Conservation (phyloP, 1,140 invertebrate species). For the Nixonia krombeini region DNA sequence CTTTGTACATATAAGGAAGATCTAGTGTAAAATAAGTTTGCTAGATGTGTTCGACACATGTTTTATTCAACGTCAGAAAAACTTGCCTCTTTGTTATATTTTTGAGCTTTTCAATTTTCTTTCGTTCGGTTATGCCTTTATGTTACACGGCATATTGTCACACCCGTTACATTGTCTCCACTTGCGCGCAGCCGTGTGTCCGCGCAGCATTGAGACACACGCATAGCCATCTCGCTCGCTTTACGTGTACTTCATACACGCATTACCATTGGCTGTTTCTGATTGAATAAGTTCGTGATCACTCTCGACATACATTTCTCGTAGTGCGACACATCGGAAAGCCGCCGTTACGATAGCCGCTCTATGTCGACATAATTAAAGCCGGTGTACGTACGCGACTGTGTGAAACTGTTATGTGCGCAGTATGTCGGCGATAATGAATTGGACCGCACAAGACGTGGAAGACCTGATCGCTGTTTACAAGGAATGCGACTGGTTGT, state of each 20-base stretch:
- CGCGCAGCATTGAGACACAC: too few relatives aligned
- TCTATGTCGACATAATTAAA: slow-evolving; percentile 19
- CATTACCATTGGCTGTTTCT: neutral
- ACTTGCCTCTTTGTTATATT: neutral
- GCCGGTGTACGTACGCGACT: slow-evolving; percentile 1
- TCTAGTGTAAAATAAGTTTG: slow-evolving; percentile 20
- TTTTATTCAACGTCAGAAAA: neutral
- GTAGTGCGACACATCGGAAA: too few relatives aligned
- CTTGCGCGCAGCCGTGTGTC: too few relatives aligned
- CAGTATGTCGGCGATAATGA: slow-evolving; percentile 35
- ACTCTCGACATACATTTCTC: too few relatives aligned
- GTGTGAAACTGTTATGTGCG: slow-evolving; percentile 20
- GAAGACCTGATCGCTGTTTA: slow-evolving; percentile 36
- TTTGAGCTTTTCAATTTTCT: too few relatives aligned
- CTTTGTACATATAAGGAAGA: slow-evolving; percentile 23
- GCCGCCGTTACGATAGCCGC: too few relatives aligned
- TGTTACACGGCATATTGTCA: too few relatives aligned
- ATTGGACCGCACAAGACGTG: slow-evolving; percentile 35
- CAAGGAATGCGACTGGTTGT: slow-evolving; percentile 35
- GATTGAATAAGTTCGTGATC: neutral
- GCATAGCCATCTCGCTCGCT: too few relatives aligned
- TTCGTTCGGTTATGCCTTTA: too few relatives aligned
- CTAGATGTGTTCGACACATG: neutral
- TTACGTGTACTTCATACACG: too few relatives aligned
- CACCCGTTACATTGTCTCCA: too few relatives aligned